phyloP scores from a whole-genome alignment of 1,140 invertebrate genomes.

The Bombus consobrinus region DNA sequence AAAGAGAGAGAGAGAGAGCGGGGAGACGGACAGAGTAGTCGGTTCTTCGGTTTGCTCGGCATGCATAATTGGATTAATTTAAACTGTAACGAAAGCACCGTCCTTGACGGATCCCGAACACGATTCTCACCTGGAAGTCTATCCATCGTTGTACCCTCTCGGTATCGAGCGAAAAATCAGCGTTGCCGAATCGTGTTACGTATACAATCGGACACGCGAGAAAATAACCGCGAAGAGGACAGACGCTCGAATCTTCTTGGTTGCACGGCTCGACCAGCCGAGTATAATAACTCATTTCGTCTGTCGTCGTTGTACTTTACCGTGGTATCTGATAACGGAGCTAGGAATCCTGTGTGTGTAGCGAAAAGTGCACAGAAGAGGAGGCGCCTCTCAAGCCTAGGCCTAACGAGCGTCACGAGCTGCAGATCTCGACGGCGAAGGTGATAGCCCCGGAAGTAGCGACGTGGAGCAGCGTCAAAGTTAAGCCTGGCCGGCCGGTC shows the following conservation, averaged over 20 bases:
- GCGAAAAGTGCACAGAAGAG: not conserved
- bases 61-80: slow-evolving; percentile 73
- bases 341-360: slow-evolving; percentile 3
- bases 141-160: not conserved
- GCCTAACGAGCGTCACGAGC: slow-evolving; percentile 23
- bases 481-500: slow-evolving; percentile 57
- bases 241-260: not conserved
- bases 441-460: slow-evolving; percentile 55
- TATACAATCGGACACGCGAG: not conserved
- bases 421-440: not conserved
- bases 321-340: slow-evolving; percentile 21
- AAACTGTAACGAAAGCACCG: slow-evolving; percentile 55
- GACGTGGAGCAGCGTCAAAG: slow-evolving; percentile 61
- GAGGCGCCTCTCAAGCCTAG: not conserved
- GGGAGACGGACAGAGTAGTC: not conserved
- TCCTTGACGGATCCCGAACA: slow-evolving; percentile 23
- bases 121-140: not conserved
- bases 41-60: slow-evolving; percentile 27
- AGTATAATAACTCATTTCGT: slow-evolving; percentile 38
- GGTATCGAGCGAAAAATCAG: not conserved
- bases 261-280: slow-evolving; percentile 24
- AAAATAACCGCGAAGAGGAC: not conserved
- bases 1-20: not conserved
- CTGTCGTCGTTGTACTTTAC: not conserved
- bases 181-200: not conserved